Evolutionary conservation across 1,140 invertebrate genomes (phyloP), one percentile per base, ranked within the genome.

Genomic region (Chrysopa pallens): DNA sequence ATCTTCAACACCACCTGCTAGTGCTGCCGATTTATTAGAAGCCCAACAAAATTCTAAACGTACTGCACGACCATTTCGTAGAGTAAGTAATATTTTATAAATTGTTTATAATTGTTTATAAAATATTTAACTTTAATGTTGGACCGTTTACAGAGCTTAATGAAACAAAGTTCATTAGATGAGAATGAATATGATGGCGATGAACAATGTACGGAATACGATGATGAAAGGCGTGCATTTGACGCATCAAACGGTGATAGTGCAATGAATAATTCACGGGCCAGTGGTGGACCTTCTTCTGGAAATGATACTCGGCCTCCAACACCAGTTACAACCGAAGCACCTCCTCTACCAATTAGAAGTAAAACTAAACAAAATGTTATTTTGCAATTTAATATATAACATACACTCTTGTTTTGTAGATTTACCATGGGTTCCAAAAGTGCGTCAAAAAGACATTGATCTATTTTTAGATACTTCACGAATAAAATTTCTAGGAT

Each of bases 401-500:
- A 23, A 23, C 40, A 39, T 12, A 9, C n/a, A 35, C 6, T 42
- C 38, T 35, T 14, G 28, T 46, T 43, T n/a, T 43, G 17, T 61
- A 65, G 76, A 79, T 44, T 68, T 97, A 46, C 92, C 93, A 1
- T 97, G 92, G 93, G 78, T 80, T 47, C 90, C 92, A 7, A 97
- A 97, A 75, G 91, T 96, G n/a, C 68, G 88, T 15, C 82, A 89
- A 54, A 88, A 85, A 65, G 89, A 94, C 59, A 79, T 95, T 38
- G 88, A 96, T 52, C 68, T 72, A 47, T 97, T 96, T 63, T 62
- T 97, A 46, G 88, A 96, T 53, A 80, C 79, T 53, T 88, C 90
- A 6, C 66, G 94, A 52, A 69, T 84, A 38, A 98, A 98, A 65
- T 98, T 97, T 73, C 84, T 97, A 43, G 91, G 92, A 1, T 96